Evolutionary conservation across 2,888 invertebrate species (phyloP).

Genomic region (Apamea monoglypha): DNA sequence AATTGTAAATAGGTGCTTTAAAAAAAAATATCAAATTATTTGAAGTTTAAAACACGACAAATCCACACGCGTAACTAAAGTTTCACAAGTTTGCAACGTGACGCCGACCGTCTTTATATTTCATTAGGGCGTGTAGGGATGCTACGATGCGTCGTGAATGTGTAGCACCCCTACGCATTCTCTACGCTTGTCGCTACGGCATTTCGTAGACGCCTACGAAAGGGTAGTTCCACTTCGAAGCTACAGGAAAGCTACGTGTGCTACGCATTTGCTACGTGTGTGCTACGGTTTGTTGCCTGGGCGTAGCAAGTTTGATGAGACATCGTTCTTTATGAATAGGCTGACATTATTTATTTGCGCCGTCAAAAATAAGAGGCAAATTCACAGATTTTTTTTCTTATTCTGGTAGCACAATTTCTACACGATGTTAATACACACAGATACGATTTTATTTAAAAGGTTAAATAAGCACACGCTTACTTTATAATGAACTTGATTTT

Average conservation of each 20-base stretch:
- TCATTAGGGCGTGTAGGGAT: not conserved
- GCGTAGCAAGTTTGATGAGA: not conserved
- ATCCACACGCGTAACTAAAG: not conserved
- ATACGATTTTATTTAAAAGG: not conserved
- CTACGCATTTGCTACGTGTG: slow-evolving; percentile 6
- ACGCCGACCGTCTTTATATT: not conserved
- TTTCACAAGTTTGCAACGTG: not conserved
- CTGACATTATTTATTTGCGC: not conserved
- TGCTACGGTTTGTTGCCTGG: not conserved
- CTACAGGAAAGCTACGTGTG: slow-evolving; percentile 9
- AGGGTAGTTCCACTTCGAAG: slow-evolving; percentile 28
- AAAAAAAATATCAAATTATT: not conserved
- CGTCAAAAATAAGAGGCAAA: not conserved
- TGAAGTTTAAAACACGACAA: not conserved
- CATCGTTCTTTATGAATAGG: not conserved
- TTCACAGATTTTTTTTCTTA: not conserved
- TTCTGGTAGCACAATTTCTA: too few relatives aligned
- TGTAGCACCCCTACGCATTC: slow-evolving; percentile 27
- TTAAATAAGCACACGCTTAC: not conserved
- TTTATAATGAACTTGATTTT: not conserved
- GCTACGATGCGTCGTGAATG: slow-evolving; percentile 8
- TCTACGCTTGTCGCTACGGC: slow-evolving; percentile 35
- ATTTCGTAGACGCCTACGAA: slow-evolving; percentile 37
- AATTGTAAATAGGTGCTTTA: not conserved
- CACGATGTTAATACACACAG: not conserved